Conservation (phyloP, 2,797 vertebrate genomes). For the Mastacembelus armatus region DNA sequence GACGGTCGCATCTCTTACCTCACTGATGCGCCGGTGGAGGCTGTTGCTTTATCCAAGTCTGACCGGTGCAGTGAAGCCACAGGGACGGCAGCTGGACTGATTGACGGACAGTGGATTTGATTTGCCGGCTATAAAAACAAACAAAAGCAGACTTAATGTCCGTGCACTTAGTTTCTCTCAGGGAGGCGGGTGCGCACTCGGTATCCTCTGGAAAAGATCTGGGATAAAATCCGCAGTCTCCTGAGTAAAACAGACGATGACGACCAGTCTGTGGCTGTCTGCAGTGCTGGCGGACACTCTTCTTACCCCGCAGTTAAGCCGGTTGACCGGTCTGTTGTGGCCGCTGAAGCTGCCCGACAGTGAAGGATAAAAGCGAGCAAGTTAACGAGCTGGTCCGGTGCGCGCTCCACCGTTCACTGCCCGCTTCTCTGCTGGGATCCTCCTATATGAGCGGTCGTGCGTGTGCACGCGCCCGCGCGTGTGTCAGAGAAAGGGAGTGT, state of each 20-base stretch:
- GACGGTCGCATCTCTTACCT: slow-evolving; percentile 69
- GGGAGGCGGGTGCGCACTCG: slow-evolving; percentile 30
- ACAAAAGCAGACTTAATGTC: slow-evolving; percentile 13
- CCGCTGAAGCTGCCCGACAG: slow-evolving; percentile 13
- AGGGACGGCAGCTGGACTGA: slow-evolving; percentile 18
- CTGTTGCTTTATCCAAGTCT: slow-evolving; percentile 75
- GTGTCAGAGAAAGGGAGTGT: slow-evolving; percentile 21
- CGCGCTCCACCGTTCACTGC: slow-evolving; percentile 41
- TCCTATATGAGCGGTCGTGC: slow-evolving; percentile 48
- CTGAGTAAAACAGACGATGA: slow-evolving; percentile 51
- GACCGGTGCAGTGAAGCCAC: slow-evolving; percentile 50
- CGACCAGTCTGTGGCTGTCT: slow-evolving; percentile 54
- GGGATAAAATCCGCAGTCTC: slow-evolving; percentile 71
- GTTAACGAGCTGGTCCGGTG: slow-evolving; percentile 49
- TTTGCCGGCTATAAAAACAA: background rate
- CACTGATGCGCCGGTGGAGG: slow-evolving; percentile 64
- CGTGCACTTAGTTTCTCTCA: slow-evolving; percentile 12
- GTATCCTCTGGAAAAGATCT: slow-evolving; percentile 34
- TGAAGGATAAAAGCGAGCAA: slow-evolving; percentile 27
- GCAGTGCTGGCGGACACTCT: slow-evolving; percentile 24
- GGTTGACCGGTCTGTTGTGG: background rate
- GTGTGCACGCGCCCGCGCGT: background rate
- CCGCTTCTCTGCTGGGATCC: slow-evolving; percentile 48
- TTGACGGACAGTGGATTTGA: slow-evolving; percentile 1
- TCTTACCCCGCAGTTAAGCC: background rate